Base-by-base conservation (phyloP, 1,140 invertebrate genomes). In the Plutomurus gul region DNA sequence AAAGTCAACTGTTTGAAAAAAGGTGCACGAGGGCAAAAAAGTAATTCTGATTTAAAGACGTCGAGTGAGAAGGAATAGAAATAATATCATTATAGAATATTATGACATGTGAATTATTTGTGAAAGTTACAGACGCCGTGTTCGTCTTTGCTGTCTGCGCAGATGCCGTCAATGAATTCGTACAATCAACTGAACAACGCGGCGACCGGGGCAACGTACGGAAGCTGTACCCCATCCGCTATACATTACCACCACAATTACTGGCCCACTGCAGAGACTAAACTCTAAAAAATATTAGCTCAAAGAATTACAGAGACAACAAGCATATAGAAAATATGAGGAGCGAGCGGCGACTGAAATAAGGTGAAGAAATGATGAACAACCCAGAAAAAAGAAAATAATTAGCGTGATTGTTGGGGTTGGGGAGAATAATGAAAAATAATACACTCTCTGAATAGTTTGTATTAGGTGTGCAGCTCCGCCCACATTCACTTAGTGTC, bases 221-320 rank as follows among this genome's bases (percentile, higher is more conserved):
- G 33, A 30, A 30, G 20, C 10, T 51, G 72, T 4, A 18, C 71
- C 4, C 47, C 71, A 22, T 65, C 77, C 8, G 36, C 72, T 16
- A 70, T 71, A 10, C 49, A 70, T 27, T 73, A 79, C n/a, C 70
- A 77, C 43, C 78, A 79, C 30, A 75, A 79, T 37, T 79, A 75
- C 20, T 75, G 78, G 78, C 40, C 72, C 3, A n/a, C n/a, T n/a
- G 8, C 77, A 16, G 77, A 75, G 1, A 65, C 72, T 22, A 75
- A 79, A 74, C 33, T 75, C 22, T 79, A 46, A 65, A 72, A 20
- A 25, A 16, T 25, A 6, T 25, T 7, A 11, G 40, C 20, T 51
- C 11, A 13, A 43, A 43, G 2, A 3, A 43, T 43, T 43, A 43
- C 10, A 13, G 2, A 10, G 2, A 1, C 39, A n/a, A n/a, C n/a